These are phyloP conservation scores for Drosophila mojavensis DNA, from an alignment of 1,140 invertebrate species.

Conservation along the genomic window DNA sequence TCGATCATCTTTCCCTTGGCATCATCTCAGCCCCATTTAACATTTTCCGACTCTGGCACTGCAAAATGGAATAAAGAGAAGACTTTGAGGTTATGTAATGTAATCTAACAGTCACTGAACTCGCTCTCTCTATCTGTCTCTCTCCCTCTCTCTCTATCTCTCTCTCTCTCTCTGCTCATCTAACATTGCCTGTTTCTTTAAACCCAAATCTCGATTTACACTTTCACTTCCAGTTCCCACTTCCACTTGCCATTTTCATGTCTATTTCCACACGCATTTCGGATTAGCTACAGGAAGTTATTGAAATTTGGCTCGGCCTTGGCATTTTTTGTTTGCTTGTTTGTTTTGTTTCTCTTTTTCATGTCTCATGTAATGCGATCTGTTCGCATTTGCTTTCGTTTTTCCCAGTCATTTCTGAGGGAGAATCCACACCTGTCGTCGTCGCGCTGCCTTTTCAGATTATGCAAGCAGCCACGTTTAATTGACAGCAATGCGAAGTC, in stretches of 20 bases:
- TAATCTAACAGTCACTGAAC: background rate
- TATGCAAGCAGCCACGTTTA: constrained; percentile 70
- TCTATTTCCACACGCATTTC: constrained; percentile 66
- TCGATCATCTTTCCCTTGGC: constrained; percentile 75
- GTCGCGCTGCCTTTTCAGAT: constrained; percentile 9
- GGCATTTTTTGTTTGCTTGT: constrained; percentile 8
- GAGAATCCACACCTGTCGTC: constrained; percentile 23
- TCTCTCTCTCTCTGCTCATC: constrained; percentile 3
- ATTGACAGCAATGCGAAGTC: constrained; percentile 62
- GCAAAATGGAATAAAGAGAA: constrained; percentile 9
- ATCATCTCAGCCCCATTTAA: constrained; percentile 26
- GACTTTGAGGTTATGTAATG: constrained; percentile 21
- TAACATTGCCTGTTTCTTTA: constrained; percentile 6
- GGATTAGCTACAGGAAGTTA: constrained; percentile 66
- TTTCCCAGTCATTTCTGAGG: constrained; percentile 22
- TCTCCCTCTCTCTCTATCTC: background rate
- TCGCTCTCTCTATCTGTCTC: background rate
- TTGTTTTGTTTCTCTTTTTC: constrained; percentile 13
- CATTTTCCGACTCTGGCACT: constrained; percentile 37
- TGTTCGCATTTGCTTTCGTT: constrained; percentile 10
- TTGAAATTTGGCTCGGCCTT: constrained; percentile 35
- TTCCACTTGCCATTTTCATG: constrained; percentile 22
- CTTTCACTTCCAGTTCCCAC: constrained; percentile 58
- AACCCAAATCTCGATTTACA: constrained; percentile 47
- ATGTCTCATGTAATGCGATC: constrained; percentile 15